phyloP scores from a whole-genome alignment of 1,140 invertebrate genomes.

The Armadillidium nasatum region DNA sequence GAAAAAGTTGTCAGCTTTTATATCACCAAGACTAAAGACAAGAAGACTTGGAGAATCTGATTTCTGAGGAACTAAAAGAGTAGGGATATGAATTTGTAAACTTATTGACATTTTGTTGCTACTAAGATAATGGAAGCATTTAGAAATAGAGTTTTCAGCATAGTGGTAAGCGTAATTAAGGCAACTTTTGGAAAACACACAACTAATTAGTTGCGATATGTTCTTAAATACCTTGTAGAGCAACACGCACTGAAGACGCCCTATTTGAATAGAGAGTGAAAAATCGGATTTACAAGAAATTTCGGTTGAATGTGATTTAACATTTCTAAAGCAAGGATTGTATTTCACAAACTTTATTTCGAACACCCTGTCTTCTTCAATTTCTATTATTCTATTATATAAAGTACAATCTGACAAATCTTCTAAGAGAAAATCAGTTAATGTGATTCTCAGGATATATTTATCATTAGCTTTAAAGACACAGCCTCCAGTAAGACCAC shows the following conservation, averaged over 20 bases:
- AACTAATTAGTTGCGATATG: too few relatives aligned
- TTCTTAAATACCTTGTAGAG: slow-evolving; percentile 62
- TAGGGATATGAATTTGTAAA: slow-evolving; percentile 68
- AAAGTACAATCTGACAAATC: slow-evolving; percentile 70
- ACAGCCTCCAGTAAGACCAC: slow-evolving; percentile 49
- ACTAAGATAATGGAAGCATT: slow-evolving; percentile 27
- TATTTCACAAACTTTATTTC: slow-evolving; percentile 70
- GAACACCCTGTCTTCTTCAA: slow-evolving; percentile 70
- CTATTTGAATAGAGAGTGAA: slow-evolving; percentile 64
- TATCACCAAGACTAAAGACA: slow-evolving; percentile 67
- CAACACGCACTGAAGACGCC: slow-evolving; percentile 65
- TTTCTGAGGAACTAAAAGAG: slow-evolving; percentile 71
- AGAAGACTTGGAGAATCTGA: slow-evolving; percentile 73
- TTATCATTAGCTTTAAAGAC: slow-evolving; percentile 73
- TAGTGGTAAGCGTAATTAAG: too few relatives aligned
- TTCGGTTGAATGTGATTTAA: slow-evolving; percentile 43
- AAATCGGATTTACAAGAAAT: slow-evolving; percentile 57
- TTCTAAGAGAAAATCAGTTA: slow-evolving; percentile 63
- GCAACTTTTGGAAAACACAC: slow-evolving; percentile 38
- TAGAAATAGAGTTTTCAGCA: too few relatives aligned
- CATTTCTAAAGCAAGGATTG: slow-evolving; percentile 54
- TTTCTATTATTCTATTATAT: slow-evolving; percentile 68
- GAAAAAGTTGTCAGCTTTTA: slow-evolving; percentile 74
- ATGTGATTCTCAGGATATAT: slow-evolving; percentile 65
- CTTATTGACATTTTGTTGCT: slow-evolving; percentile 63